phyloP scores from a whole-genome alignment of 2,888 invertebrate genomes.

The Tricholauxania praeusta region DNA sequence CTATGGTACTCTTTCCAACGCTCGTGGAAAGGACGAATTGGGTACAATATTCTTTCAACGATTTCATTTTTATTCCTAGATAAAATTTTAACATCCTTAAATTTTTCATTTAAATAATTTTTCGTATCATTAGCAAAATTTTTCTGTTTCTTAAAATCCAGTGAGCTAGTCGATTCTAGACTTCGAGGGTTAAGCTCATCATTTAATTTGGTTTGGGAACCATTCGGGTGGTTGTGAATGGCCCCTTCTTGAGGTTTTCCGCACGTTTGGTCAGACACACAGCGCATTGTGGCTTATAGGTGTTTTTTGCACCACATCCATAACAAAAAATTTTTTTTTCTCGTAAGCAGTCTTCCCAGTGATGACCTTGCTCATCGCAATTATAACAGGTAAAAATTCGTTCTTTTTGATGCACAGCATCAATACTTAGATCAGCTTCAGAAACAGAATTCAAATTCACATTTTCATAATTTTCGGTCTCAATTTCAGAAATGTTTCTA shows the following conservation, averaged over 20 bases:
- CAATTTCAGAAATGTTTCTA: no score
- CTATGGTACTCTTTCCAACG: neutral
- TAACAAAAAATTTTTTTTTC: conserved; percentile 28
- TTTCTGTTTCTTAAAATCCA: neutral
- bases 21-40: conserved; percentile 2
- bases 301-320: no score
- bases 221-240: conserved; percentile 6
- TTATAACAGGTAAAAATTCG: no score
- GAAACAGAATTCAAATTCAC: no score
- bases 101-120: neutral
- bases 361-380: conserved; percentile 15
- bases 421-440: no score
- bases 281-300: conserved; percentile 27
- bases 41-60: neutral
- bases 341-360: conserved; percentile 24
- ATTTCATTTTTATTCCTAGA: neutral
- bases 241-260: conserved; percentile 14
- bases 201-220: neutral
- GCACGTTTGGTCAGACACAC: conserved; percentile 6
- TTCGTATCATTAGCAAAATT: neutral
- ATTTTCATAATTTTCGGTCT: no score
- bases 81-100: neutral
- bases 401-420: no score
- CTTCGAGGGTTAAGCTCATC: neutral
- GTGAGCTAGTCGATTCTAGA: neutral